Percentiles rank a stretch among this genome's conserved stretches.
These are phyloP conservation scores for Leiothrix lutea DNA, from an alignment of 2,113 vertebrate genomes.

Conservation along the genomic window DNA sequence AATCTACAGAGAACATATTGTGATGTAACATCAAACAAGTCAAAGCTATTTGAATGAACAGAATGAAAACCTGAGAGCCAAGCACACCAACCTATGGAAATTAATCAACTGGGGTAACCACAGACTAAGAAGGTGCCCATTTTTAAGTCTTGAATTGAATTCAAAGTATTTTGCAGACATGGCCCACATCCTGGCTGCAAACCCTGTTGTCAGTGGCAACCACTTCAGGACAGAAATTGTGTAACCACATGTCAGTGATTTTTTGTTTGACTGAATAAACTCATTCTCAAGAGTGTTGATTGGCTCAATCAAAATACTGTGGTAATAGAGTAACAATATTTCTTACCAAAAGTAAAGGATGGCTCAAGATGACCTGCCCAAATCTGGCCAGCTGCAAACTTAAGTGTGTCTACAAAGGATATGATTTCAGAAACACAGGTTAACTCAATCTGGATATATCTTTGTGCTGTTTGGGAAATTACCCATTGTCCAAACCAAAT, in stretches of 20 bases:
- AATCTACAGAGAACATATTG: neutral
- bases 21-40: neutral
- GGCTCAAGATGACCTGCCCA: rapidly evolving
- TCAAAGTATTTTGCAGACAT: neutral
- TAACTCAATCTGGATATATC: neutral
- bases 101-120: neutral
- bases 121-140: neutral
- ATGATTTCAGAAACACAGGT: neutral
- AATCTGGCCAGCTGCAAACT: neutral
- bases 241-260: neutral
- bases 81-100: neutral
- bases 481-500: neutral
- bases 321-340: neutral
- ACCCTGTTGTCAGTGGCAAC: neutral
- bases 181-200: neutral
- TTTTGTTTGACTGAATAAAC: neutral
- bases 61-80: neutral
- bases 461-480: neutral
- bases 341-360: neutral
- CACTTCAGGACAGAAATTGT: neutral
- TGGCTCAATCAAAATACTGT: neutral
- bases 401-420: neutral
- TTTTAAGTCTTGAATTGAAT: neutral
- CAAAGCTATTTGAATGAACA: neutral
- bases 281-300: neutral